Percentiles rank a stretch among this genome's conserved stretches.
phyloP scores from a whole-genome alignment of 1,140 invertebrate species.

The Coelopa frigida region DNA sequence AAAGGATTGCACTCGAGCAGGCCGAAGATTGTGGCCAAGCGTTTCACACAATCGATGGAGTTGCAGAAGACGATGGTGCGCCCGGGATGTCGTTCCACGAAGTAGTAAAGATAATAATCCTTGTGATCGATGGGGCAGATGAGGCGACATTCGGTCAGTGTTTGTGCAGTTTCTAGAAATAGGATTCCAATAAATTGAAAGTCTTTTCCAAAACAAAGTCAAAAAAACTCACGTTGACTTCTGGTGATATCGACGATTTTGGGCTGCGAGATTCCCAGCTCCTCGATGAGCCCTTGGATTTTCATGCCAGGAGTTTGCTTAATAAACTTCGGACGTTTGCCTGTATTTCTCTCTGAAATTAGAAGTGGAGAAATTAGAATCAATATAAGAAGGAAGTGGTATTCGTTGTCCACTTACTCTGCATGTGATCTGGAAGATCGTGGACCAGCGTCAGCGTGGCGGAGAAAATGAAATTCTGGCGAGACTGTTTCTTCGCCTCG shows the following conservation, averaged over 20 bases:
- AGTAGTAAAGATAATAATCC: slow-evolving; percentile 92
- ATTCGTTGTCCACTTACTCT: slow-evolving; percentile 46
- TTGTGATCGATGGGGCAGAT: slow-evolving; percentile 71
- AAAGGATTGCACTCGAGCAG: slow-evolving; percentile 72
- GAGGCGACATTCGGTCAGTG: slow-evolving; percentile 76
- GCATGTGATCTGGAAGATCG: slow-evolving; percentile 68
- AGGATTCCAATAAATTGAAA: slow-evolving; percentile 7
- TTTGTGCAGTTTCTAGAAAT: slow-evolving; percentile 64
- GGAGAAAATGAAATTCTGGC: slow-evolving; percentile 96
- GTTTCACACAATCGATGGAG: slow-evolving; percentile 86
- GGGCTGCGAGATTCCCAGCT: slow-evolving; percentile 76
- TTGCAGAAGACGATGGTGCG: slow-evolving; percentile 96
- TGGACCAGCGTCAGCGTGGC: slow-evolving; percentile 92
- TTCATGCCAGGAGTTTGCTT: slow-evolving; percentile 65
- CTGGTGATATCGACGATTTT: slow-evolving; percentile 90
- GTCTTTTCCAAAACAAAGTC: neutral
- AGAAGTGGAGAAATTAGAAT: neutral
- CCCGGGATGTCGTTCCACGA: slow-evolving; percentile 75
- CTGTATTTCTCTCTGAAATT: slow-evolving; percentile 35
- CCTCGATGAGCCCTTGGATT: slow-evolving; percentile 60
- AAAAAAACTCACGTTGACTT: slow-evolving; percentile 26
- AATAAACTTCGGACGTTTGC: slow-evolving; percentile 52
- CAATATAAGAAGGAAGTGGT: neutral
- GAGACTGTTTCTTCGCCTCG: slow-evolving; percentile 49
- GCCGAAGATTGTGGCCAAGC: slow-evolving; percentile 74